A percentile compares a stretch with the other conserved stretches of the same genome.
These are phyloP conservation scores for Scytalopus superciliaris DNA, from an alignment of 2,113 vertebrate species.

Conservation along the genomic window DNA sequence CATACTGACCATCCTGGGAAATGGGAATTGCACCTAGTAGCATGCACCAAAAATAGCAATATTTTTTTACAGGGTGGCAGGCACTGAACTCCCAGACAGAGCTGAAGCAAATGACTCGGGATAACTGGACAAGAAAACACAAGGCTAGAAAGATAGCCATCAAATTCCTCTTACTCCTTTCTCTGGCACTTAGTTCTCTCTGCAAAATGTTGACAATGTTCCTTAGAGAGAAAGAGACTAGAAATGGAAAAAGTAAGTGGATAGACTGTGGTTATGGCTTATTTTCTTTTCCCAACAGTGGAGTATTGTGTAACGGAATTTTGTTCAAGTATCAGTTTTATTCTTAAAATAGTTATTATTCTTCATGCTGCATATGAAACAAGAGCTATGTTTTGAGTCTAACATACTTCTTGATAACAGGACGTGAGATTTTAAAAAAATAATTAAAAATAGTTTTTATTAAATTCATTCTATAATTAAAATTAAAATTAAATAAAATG, in stretches of 20 bases:
- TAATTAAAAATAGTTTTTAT: neutral
- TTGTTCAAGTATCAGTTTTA: slow-evolving; percentile 37
- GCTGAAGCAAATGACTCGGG: neutral
- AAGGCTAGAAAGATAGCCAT: slow-evolving; percentile 32
- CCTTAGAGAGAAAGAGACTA: slow-evolving; percentile 14
- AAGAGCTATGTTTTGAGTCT: slow-evolving; percentile 6
- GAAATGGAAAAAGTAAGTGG: slow-evolving; percentile 58
- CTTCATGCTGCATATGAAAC: slow-evolving; percentile 33
- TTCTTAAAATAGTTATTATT: slow-evolving; percentile 57
- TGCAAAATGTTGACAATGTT: slow-evolving; percentile 20
- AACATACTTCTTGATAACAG: neutral
- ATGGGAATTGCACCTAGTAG: neutral
- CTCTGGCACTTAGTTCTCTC: neutral
- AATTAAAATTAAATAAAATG: neutral
- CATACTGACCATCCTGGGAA: neutral
- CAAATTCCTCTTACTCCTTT: slow-evolving; percentile 32
- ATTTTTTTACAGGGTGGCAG: neutral
- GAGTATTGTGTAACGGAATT: slow-evolving; percentile 52
- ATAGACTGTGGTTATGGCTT: neutral
- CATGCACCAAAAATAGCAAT: neutral
- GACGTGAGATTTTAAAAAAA: neutral
- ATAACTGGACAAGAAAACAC: neutral
- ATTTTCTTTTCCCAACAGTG: slow-evolving; percentile 35
- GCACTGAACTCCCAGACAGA: neutral
- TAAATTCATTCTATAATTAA: neutral